Percentiles rank a stretch among this genome's conserved stretches.
Conservation (phyloP, 37 sponge, comb jelly and placozoan species). For the Ianthella basta region DNA sequence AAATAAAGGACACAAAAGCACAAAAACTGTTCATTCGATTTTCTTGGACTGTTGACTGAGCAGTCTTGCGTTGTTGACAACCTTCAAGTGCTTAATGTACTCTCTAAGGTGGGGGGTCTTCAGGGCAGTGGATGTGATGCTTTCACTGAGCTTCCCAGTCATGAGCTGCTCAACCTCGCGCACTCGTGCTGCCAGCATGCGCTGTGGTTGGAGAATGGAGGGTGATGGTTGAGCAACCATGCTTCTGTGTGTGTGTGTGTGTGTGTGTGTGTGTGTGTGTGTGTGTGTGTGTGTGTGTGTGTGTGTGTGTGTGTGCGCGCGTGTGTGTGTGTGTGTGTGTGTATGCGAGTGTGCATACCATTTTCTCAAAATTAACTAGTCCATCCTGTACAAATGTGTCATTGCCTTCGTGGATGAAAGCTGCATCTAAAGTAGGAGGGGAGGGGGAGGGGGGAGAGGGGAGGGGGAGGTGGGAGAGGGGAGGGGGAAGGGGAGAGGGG, state of each 20-base stretch:
- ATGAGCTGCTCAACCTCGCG: conserved; percentile 16
- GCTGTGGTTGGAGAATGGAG: conserved; percentile 20
- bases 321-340: too few relatives aligned
- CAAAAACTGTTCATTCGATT: neutral
- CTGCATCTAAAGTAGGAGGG: conserved; percentile 54
- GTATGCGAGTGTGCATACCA: conserved; percentile 43
- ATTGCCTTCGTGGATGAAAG: conserved; percentile 83
- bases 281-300: neutral
- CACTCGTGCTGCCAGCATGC: conserved; percentile 56
- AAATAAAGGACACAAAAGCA: neutral
- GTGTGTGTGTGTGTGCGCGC: neutral
- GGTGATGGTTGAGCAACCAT: too few relatives aligned
- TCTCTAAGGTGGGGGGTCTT: conserved; percentile 18
- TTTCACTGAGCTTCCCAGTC: neutral
- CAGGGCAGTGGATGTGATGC: neutral
- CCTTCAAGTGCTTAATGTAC: neutral
- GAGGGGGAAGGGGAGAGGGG: too few relatives aligned
- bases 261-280: neutral
- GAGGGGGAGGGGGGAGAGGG: too few relatives aligned
- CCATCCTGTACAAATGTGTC: conserved; percentile 72
- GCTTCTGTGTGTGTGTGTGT: neutral
- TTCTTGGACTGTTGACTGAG: conserved; percentile 5
- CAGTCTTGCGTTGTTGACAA: conserved; percentile 3
- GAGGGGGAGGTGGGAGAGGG: too few relatives aligned
- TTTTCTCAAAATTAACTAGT: conserved; percentile 93